Evolutionary conservation across 1,140 invertebrate species (phyloP), one percentile per base, ranked within the genome.

Genomic region (Hylaeus anthracinus): DNA sequence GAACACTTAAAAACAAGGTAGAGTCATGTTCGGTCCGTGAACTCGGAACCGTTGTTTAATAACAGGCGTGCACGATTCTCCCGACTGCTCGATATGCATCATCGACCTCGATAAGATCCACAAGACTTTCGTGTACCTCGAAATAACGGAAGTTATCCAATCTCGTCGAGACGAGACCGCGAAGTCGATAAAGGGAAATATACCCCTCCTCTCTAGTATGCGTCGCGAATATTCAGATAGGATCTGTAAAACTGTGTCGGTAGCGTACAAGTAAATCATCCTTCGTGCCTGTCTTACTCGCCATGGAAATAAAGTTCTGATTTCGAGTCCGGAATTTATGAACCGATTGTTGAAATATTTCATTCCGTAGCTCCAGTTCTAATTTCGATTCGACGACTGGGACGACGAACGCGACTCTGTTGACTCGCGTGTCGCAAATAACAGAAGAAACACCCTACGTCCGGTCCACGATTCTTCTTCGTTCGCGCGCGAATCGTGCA

Each of bases 121-220:
- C 56, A 39, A 26, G 67, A 79, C 79, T 82, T 79, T 84, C 72
- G 64, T 55, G 81, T 70, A 78, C 48, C 61, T 60, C 58, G 79
- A 75, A 86, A 86, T 84, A 87, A 86, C 82, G 85, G 65, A 86
- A 87, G 78, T 86, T 87, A 87, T 79, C 82, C 86, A 82, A 86
- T 87, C 82, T 86, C 85, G 56, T 55, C 63, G 63, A 84, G 79
- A 79, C 77, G 73, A 55, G 66, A 70, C 65, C 55, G 79, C 61
- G 64, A 74, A 87, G 60, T 84, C 75, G 84, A 79, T 87, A 79
- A 84, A 77, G 78, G 81, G 12, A 81, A 73, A 86, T 76, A 43
- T 71, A 81, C 73, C 43, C 60, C 2, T 0, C 39, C 5, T 5
- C 10, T 3, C 4, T 5, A 14, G 10, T 15, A 55, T 45, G 55